A percentile compares a stretch with the other conserved stretches of the same genome.
Conservation (phyloP, 35 echinoderm and acorn worm genomes). For the Amphiura filiformis region DNA sequence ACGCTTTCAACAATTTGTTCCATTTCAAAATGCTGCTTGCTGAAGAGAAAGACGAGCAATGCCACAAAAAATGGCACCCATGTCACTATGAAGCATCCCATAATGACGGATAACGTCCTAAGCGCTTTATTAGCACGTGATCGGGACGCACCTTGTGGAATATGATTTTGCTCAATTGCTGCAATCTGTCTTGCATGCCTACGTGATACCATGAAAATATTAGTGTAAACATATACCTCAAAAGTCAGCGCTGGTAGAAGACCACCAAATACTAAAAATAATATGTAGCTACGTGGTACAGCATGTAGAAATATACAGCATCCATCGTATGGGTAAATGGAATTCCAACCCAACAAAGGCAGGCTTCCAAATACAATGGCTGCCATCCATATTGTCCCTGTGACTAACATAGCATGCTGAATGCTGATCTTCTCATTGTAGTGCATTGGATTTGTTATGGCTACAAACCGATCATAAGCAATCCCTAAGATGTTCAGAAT, state of each 20-base stretch:
- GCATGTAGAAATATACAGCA: constrained; percentile 36
- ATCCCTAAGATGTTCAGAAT: constrained; percentile 62
- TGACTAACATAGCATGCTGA: constrained; percentile 4
- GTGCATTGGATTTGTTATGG: constrained; percentile 48
- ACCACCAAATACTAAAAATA: constrained; percentile 27
- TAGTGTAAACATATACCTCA: constrained; percentile 44
- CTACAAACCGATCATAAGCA: constrained; percentile 60
- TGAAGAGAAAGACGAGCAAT: constrained; percentile 11
- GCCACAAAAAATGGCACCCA: constrained; percentile 60
- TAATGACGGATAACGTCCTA: constrained; percentile 45
- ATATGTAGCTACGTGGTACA: constrained; percentile 20
- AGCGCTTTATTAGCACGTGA: constrained; percentile 34
- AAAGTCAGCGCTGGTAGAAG: constrained; percentile 29
- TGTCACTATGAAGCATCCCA: constrained; percentile 62
- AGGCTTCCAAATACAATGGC: constrained; percentile 22
- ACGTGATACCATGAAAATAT: constrained; percentile 42
- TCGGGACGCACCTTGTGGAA: not conserved
- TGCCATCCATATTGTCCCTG: constrained; percentile 22
- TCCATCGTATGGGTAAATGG: not conserved
- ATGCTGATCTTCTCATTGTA: constrained; percentile 29
- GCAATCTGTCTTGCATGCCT: constrained; percentile 41
- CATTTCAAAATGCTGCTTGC: not conserved
- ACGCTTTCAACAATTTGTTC: constrained; percentile 21
- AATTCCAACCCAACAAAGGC: constrained; percentile 44
- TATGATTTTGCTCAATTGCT: constrained; percentile 12